Percentiles rank a stretch among this genome's conserved stretches.
Evolutionary conservation across 2,113 vertebrate genomes (phyloP).

Genomic region (Microtus ochrogaster): DNA sequence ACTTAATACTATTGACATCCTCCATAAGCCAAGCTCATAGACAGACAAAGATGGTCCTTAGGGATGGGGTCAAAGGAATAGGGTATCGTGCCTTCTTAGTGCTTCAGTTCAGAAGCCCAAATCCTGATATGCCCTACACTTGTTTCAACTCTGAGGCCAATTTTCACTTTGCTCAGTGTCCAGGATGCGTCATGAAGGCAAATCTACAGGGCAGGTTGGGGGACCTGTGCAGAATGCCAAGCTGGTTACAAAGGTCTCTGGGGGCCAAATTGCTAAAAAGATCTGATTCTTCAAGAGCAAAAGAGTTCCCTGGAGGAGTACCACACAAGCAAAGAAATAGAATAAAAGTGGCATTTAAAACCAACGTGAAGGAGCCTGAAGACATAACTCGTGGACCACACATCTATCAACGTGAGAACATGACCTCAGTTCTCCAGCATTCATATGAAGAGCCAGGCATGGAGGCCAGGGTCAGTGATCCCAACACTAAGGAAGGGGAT

Average conservation of each 20-base stretch:
- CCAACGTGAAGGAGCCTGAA: no score
- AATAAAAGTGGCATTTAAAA: background rate
- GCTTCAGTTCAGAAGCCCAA: background rate
- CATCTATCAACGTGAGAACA: background rate
- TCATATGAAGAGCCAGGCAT: background rate
- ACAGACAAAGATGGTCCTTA: fast-evolving
- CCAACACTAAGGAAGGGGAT: background rate
- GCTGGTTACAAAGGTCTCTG: background rate
- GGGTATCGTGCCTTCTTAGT: background rate
- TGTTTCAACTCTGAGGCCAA: background rate
- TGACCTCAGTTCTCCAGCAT: background rate
- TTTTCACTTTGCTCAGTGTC: background rate
- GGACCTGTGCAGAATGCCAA: background rate
- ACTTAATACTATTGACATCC: fast-evolving
- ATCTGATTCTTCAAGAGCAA: background rate
- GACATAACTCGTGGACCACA: background rate
- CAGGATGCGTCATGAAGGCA: no score
- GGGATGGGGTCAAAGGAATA: background rate
- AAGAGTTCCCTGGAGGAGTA: background rate
- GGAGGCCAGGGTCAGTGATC: background rate
- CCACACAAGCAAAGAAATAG: background rate
- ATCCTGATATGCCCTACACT: fast-evolving
- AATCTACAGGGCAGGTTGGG: background rate
- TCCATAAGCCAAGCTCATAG: fast-evolving
- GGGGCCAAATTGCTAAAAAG: background rate